Base-by-base conservation (phyloP, 2,888 invertebrate genomes). In the Xanthia icteritia region DNA sequence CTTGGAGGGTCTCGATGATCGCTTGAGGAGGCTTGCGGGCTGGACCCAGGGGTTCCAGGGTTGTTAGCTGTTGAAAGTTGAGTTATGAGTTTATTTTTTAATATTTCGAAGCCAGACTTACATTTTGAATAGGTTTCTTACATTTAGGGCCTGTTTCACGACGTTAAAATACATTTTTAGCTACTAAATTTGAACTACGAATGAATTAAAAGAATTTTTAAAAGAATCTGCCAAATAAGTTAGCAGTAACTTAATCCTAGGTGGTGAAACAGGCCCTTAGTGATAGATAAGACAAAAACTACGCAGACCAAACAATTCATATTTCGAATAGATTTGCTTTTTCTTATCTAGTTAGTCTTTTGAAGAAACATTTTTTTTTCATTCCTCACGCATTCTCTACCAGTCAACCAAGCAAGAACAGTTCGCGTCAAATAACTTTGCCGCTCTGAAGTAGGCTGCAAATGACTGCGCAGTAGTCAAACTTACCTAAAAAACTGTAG, bases 31-130 rank as follows among this genome's bases (percentile, higher is more conserved):
- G 99, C 79, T 98, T 97, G 56, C 99, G 97, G 0, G 98, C 98
- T 0, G 98, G 97, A 0, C 99, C 99, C 88, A 97, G 97, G 0
- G 99, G 99, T 90, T 99, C 98, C 97, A 99, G 97, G 54, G 98
- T 97, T 90, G 99, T 99, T 20, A 99, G 95, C 96, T 98, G 90
- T 45, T 31, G 0, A 61, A 23, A 36, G 4, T n/a, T n/a, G 6
- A n/a, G 39, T 20, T 1, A 56, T 67, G 8, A 63, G 15, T n/a
- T 42, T 42, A 13, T 20, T 27, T 56, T 20, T 45, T 15, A 0
- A 45, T 15, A 13, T 2, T 9, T 45, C 13, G 3, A 11, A n/a
- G 23, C 5, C 23, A 20, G 13, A 5, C 20, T 11, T 65, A 45
- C 17, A 42, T 31, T 42, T 9, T 27, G n/a, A 42, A 42, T n/a